A percentile compares a stretch with the other conserved stretches of the same genome.
These are phyloP conservation scores for Sepiola atlantica DNA, from an alignment of 2,888 invertebrate genomes.

Conservation along the genomic window DNA sequence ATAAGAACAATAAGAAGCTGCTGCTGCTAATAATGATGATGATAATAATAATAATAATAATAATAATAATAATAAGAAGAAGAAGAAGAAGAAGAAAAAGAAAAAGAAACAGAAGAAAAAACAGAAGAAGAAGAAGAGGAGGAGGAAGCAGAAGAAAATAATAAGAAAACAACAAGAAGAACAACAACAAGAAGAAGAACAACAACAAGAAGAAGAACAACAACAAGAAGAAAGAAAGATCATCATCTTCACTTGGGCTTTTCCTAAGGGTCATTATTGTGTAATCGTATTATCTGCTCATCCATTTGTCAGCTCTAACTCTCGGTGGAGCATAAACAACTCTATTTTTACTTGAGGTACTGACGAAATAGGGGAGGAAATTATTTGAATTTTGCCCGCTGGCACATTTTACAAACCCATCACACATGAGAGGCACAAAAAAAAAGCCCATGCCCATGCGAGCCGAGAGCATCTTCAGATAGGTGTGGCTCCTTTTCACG, in stretches of 20 bases:
- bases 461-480: background rate
- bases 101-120: background rate
- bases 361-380: background rate
- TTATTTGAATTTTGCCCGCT: background rate
- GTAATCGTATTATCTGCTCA: constrained; percentile 32
- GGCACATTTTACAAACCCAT: background rate
- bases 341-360: background rate
- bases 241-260: background rate
- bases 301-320: background rate
- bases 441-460: background rate
- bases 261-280: background rate
- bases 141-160: background rate
- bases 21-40: too few relatives aligned
- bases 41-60: too few relatives aligned
- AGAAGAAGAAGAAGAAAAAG: background rate
- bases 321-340: constrained; percentile 9
- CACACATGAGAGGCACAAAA: background rate
- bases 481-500: background rate
- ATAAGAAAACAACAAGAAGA: background rate
- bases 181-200: background rate
- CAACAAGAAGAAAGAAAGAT: background rate
- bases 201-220: background rate
- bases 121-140: background rate
- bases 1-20: too few relatives aligned
- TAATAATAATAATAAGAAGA: too few relatives aligned